Percentiles rank a stretch among this genome's conserved stretches.
Conservation (phyloP, 2,113 vertebrate genomes). For the Ageneiosus marmoratus region DNA sequence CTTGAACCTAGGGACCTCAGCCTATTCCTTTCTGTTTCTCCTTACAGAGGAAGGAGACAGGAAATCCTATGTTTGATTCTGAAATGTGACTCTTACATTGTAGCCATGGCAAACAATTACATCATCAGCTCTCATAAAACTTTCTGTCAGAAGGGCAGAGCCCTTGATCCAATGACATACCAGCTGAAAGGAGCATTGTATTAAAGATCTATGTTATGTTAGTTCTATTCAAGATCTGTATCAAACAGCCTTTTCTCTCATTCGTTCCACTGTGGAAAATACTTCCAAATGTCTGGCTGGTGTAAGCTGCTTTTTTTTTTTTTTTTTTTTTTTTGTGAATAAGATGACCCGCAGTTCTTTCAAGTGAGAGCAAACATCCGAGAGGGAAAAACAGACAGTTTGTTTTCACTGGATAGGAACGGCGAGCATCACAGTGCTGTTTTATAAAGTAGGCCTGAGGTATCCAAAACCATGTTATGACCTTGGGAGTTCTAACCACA, state of each 20-base stretch:
- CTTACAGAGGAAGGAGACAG: constrained; percentile 29
- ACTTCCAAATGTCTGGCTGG: constrained; percentile 13
- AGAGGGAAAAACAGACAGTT: constrained; percentile 24
- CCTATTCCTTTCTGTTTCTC: background rate
- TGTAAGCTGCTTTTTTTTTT: background rate
- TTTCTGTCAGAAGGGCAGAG: background rate
- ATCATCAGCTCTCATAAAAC: constrained; percentile 7
- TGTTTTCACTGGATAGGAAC: constrained; percentile 19
- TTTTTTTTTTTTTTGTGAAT: background rate
- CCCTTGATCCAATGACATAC: background rate
- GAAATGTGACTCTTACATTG: constrained; percentile 51
- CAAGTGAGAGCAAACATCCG: constrained; percentile 13
- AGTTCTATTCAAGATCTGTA: constrained; percentile 20
- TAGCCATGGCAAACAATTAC: constrained; percentile 56
- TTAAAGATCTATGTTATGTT: constrained; percentile 16
- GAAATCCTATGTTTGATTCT: constrained; percentile 76
- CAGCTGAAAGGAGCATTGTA: background rate
- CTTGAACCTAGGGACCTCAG: background rate
- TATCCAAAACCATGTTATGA: constrained; percentile 24
- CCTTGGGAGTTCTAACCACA: constrained; percentile 41
- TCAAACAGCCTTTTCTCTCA: constrained; percentile 13
- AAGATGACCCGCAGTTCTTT: constrained; percentile 17
- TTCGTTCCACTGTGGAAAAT: constrained; percentile 12
- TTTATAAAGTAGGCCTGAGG: background rate
- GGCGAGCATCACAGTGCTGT: background rate